Conservation (phyloP, 2,113 vertebrate genomes). For the Labeo rohita region DNA sequence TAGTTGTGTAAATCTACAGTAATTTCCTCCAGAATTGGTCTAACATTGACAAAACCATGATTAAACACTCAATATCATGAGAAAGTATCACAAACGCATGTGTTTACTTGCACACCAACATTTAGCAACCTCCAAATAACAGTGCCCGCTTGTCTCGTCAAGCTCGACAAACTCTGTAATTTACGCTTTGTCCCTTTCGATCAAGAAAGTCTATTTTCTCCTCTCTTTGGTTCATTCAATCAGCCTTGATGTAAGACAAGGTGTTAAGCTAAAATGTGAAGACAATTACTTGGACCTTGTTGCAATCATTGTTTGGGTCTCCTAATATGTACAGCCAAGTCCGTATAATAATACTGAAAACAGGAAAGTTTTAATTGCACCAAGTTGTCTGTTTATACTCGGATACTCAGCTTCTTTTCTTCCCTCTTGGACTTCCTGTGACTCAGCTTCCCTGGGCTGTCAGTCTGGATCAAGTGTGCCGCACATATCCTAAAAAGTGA, state of each 20-base stretch:
- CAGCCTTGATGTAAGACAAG: slow-evolving; percentile 37
- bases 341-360: neutral
- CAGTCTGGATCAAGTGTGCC: neutral
- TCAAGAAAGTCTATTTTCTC: slow-evolving; percentile 35
- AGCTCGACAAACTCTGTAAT: slow-evolving; percentile 30
- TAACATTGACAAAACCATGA: slow-evolving; percentile 1
- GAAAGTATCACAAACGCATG: neutral
- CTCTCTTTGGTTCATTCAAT: slow-evolving; percentile 37
- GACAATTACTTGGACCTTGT: slow-evolving; percentile 35
- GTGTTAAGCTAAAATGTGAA: slow-evolving; percentile 10
- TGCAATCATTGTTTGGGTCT: neutral
- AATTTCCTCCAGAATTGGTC: neutral
- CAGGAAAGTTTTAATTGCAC: neutral
- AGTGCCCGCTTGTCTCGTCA: neutral
- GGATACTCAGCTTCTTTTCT: neutral
- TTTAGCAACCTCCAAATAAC: slow-evolving; percentile 16
- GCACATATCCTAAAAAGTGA: too few species aligned
- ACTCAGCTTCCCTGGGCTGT: neutral
- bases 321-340: neutral
- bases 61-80: neutral
- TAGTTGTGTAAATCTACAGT: neutral
- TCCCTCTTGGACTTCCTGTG: neutral
- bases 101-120: neutral
- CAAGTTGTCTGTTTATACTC: neutral
- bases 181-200: slow-evolving; percentile 43